Percentiles rank a stretch among this genome's conserved stretches.
Conservation (phyloP, 1,140 invertebrate genomes). For the Paramacrobiotus metropolitanus region DNA sequence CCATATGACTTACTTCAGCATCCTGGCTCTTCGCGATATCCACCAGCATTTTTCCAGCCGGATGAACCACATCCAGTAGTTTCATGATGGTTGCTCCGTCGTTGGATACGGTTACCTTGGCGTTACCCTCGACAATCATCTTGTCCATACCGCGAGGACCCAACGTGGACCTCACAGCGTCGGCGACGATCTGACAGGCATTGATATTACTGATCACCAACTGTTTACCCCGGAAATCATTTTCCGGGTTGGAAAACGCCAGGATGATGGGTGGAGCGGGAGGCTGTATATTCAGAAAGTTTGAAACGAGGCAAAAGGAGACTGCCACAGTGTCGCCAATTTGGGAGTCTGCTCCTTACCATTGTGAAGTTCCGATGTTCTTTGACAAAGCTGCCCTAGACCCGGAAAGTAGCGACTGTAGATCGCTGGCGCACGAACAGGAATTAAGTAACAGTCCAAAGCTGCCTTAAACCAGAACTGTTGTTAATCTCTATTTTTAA, state of each 20-base stretch:
- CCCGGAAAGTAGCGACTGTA: too few species aligned
- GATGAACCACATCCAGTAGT: conserved; percentile 84
- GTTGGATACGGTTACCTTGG: conserved; percentile 88
- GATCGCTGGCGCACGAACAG: too few species aligned
- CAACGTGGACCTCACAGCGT: conserved; percentile 82
- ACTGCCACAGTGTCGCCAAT: too few species aligned
- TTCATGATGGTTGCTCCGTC: conserved; percentile 99
- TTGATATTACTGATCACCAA: conserved; percentile 96
- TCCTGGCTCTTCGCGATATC: conserved; percentile 99
- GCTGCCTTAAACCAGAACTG: too few species aligned
- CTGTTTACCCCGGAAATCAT: conserved; percentile 52
- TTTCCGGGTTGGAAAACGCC: neutral
- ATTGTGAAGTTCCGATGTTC: too few species aligned
- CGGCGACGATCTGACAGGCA: conserved; percentile 87
- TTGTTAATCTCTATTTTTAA: too few species aligned
- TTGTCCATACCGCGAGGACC: conserved; percentile 99
- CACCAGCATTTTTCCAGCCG: conserved; percentile 85
- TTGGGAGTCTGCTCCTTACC: too few species aligned
- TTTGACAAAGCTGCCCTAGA: too few species aligned
- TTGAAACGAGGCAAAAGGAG: too few species aligned
- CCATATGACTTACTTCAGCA: conserved; percentile 80
- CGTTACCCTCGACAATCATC: conserved; percentile 64
- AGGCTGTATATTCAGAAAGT: neutral
- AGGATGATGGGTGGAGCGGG: neutral
- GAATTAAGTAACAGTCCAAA: too few species aligned